Conservation (phyloP, 2,888 invertebrate species). For the Masnerella sp. region DNA sequence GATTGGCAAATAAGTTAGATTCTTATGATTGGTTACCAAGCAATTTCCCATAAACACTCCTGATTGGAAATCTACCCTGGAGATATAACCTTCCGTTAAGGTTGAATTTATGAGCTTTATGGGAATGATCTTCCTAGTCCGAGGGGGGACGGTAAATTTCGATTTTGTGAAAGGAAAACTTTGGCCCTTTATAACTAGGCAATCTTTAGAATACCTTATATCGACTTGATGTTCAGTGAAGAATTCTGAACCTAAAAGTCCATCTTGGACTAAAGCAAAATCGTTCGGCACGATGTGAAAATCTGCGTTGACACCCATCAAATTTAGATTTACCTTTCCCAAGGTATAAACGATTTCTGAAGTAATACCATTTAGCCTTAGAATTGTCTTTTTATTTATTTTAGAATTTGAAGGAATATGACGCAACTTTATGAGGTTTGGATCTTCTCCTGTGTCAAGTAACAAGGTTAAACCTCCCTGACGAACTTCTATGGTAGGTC, state of each 20-base stretch:
- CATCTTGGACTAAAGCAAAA: not conserved
- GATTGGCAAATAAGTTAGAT: too few relatives aligned
- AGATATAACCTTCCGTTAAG: too few relatives aligned
- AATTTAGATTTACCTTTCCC: not conserved
- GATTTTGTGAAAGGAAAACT: not conserved
- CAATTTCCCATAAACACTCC: too few relatives aligned
- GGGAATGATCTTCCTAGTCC: too few relatives aligned
- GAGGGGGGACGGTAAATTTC: too few relatives aligned
- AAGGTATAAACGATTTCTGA: not conserved
- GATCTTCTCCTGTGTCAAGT: slow-evolving; percentile 3
- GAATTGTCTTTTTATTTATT: not conserved
- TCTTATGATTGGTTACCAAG: too few relatives aligned
- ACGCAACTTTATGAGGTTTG: not conserved
- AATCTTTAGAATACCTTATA: not conserved
- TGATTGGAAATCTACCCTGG: too few relatives aligned
- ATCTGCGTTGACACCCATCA: not conserved
- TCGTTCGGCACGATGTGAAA: slow-evolving; percentile 5
- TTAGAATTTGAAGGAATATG: not conserved
- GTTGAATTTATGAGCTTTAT: too few relatives aligned
- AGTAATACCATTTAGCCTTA: not conserved
- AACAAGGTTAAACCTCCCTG: not conserved
- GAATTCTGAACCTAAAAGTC: slow-evolving; percentile 11
- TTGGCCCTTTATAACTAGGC: not conserved
- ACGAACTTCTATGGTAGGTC: not conserved
- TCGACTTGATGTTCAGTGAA: not conserved